Evolutionary conservation across 2,797 vertebrate genomes (phyloP), one percentile per base, ranked within the genome.

Genomic region (Nyctalus aviator): DNA sequence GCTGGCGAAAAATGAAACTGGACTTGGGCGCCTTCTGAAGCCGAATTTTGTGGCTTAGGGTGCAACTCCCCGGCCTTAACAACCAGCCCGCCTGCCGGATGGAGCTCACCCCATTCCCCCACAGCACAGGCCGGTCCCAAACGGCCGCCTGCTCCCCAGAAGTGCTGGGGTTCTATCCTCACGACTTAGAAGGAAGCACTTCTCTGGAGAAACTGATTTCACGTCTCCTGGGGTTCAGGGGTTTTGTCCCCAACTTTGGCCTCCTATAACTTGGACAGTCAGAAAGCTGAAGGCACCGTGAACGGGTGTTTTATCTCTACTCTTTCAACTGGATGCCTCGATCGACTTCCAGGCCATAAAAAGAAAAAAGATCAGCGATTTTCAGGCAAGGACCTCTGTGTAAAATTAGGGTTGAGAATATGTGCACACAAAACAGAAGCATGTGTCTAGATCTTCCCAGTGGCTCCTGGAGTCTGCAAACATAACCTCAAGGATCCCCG

Each of bases 161-260:
- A 94, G 15, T 90, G 86, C 77, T 96, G 96, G 97, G 94, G 94
- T 97, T 94, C 96, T 72, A 86, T 77, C 90, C 98, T 94, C 95
- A 71, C 86, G 91, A 85, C 96, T 98, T 97, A 97, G 97, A 98
- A 98, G 97, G 97, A 98, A 98, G 96, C 96, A 95, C 97, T 97
- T 97, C 78, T 88, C 96, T 96, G 93, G 46, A 44, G 97, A 95
- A 97, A 84, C 94, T 55, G 64, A 90, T 64, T 94, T 94, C 91
- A 75, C 78, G 92, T 93, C 97, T 97, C 89, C 97, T 87, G 23
- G 94, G 62, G 77, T 92, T 93, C 93, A 96, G 95, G 35, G 71
- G 18, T 96, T 97, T 97, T 59, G 41, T 87, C 96, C 93, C 95
- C 96, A 98, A 98, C 96, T 98, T 96, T 95, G 94, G 97, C 97